Conservation (phyloP, 37 sponge, comb jelly and placozoan species). For the Agelas oroides region DNA sequence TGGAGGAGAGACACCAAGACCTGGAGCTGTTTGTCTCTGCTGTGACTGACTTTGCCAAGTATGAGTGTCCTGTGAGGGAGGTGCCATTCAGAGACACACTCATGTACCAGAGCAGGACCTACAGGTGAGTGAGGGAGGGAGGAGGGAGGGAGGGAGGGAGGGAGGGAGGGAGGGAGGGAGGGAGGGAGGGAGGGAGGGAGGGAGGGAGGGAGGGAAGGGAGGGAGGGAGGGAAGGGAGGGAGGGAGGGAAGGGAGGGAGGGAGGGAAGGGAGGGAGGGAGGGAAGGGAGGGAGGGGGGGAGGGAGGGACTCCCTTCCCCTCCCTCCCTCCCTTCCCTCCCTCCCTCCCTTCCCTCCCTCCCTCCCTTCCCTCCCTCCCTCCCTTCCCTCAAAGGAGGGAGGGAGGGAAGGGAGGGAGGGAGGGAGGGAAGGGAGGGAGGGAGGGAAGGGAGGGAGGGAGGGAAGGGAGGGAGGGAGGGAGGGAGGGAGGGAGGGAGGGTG, state of each 20-base stretch:
- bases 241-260: constrained; percentile 7
- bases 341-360: no score
- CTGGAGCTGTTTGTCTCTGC: constrained; percentile 75
- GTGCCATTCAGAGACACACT: constrained; percentile 92
- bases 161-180: neutral
- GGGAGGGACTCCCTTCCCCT: no score
- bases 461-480: constrained; percentile 33
- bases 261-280: neutral
- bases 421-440: neutral
- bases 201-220: neutral
- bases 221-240: neutral
- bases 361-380: no score
- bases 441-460: neutral
- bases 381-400: neutral
- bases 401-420: neutral
- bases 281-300: constrained; percentile 4
- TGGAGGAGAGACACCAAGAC: constrained; percentile 78
- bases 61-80: constrained; percentile 66
- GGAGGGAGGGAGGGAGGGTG: no score
- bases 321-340: no score
- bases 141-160: neutral
- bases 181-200: neutral
- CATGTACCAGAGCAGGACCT: constrained; percentile 91
- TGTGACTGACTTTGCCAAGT: constrained; percentile 73
- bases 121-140: constrained; percentile 47